phyloP scores from a whole-genome alignment of 2,113 vertebrate genomes.

The Parotia lawesii region DNA sequence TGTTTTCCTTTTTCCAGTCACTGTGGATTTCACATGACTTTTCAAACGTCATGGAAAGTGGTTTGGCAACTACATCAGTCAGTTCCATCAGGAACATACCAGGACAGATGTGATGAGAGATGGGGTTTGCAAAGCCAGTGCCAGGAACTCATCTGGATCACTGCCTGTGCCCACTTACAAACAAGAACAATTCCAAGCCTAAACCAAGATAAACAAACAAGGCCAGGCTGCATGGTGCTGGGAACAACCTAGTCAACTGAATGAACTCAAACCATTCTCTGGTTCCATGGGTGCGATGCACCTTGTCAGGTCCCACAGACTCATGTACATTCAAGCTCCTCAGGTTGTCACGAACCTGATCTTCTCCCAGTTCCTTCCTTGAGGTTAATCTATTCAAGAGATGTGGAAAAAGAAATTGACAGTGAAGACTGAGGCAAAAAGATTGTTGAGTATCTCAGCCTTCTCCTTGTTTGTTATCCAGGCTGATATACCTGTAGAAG shows the following conservation, averaged over 20 bases:
- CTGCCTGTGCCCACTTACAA: background rate
- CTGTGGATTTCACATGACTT: background rate
- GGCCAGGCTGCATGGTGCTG: background rate
- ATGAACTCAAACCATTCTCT: background rate
- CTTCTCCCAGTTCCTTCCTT: background rate
- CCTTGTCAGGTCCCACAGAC: accelerated
- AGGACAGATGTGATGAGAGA: background rate
- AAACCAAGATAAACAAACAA: background rate
- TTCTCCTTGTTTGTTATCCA: background rate
- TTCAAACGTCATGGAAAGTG: background rate
- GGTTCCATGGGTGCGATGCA: accelerated
- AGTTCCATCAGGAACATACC: background rate
- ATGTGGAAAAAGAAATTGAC: background rate
- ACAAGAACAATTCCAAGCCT: too few species aligned
- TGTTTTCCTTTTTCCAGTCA: background rate
- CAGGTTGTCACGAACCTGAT: background rate
- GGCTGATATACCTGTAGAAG: background rate
- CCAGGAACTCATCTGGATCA: background rate
- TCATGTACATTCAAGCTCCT: background rate
- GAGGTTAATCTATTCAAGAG: background rate
- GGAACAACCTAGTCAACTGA: background rate
- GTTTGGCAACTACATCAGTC: background rate
- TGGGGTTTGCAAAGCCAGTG: background rate
- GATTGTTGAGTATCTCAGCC: accelerated
- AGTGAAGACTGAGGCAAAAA: background rate